Evolutionary conservation across 2,888 invertebrate species (phyloP).

Genomic region (Chymomyza caudatula): DNA sequence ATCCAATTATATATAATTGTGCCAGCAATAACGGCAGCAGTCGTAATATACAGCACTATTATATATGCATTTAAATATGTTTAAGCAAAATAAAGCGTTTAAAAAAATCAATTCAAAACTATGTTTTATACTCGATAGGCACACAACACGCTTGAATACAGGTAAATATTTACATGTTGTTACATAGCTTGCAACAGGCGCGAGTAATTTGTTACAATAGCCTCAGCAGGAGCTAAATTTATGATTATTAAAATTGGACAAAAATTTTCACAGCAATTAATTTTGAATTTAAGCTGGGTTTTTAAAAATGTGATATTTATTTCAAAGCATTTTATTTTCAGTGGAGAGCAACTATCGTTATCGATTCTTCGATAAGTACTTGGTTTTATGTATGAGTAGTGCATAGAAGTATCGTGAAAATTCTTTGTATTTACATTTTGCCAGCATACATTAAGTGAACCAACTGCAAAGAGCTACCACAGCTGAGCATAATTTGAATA

Average conservation of each 20-base stretch:
- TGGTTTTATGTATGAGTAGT: neutral
- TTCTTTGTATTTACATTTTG: conserved; percentile 63
- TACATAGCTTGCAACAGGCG: neutral
- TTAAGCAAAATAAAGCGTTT: neutral
- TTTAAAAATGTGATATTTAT: neutral
- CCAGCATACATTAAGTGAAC: conserved; percentile 23
- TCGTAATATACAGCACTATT: neutral
- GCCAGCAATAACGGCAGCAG: neutral
- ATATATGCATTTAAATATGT: neutral
- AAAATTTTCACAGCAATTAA: neutral
- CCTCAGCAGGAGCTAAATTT: too few relatives aligned
- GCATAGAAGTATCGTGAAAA: conserved; percentile 35
- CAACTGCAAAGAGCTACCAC: conserved; percentile 3
- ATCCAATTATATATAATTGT: neutral
- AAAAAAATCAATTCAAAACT: neutral
- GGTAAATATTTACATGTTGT: too few relatives aligned
- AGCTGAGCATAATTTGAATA: neutral
- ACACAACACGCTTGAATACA: neutral
- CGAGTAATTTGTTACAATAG: too few relatives aligned
- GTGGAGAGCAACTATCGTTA: neutral
- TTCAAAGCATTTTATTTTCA: neutral
- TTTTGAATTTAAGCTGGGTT: neutral
- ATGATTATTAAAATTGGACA: neutral
- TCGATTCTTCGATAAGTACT: neutral
- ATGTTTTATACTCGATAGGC: neutral